Evolutionary conservation across 2,888 invertebrate genomes (phyloP).

Genomic region (Branchellion lobata): DNA sequence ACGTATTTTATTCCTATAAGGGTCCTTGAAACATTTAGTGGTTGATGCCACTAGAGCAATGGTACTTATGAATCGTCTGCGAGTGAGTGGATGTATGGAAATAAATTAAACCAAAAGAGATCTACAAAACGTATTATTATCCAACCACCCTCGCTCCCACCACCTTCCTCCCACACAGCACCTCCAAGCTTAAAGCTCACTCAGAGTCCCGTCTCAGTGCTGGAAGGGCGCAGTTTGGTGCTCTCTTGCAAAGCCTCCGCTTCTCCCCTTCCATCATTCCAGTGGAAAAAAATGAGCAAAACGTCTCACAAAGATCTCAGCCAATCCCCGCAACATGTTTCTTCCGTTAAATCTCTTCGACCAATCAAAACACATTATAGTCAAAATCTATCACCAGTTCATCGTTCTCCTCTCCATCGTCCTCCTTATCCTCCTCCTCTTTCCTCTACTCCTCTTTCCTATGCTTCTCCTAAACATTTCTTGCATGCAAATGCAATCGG

Average conservation of each 20-base stretch:
- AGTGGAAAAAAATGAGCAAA: slow-evolving; percentile 17
- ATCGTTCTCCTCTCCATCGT: neutral
- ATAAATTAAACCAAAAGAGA: too few relatives aligned
- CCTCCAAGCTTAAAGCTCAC: slow-evolving; percentile 19
- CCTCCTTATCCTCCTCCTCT: neutral
- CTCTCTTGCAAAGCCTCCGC: slow-evolving; percentile 27
- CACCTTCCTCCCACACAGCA: neutral
- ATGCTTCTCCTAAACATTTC: neutral
- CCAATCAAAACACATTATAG: too few relatives aligned
- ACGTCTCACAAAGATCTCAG: neutral
- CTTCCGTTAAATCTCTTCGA: too few relatives aligned
- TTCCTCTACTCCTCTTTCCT: neutral
- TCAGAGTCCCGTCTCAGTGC: neutral
- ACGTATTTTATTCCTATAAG: too few relatives aligned
- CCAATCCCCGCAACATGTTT: neutral
- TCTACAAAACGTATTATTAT: too few relatives aligned
- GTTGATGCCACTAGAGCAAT: too few relatives aligned
- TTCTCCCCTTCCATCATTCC: slow-evolving; percentile 9
- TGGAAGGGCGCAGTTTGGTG: slow-evolving; percentile 4
- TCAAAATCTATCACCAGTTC: too few relatives aligned
- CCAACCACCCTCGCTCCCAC: too few relatives aligned
- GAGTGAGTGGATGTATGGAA: too few relatives aligned
- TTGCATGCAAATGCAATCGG: neutral
- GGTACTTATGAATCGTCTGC: too few relatives aligned
- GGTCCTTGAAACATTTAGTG: too few relatives aligned